Evolutionary conservation across 2,888 invertebrate genomes (phyloP), one percentile per base, ranked within the genome.

Genomic region (Machimus atricapillus): DNA sequence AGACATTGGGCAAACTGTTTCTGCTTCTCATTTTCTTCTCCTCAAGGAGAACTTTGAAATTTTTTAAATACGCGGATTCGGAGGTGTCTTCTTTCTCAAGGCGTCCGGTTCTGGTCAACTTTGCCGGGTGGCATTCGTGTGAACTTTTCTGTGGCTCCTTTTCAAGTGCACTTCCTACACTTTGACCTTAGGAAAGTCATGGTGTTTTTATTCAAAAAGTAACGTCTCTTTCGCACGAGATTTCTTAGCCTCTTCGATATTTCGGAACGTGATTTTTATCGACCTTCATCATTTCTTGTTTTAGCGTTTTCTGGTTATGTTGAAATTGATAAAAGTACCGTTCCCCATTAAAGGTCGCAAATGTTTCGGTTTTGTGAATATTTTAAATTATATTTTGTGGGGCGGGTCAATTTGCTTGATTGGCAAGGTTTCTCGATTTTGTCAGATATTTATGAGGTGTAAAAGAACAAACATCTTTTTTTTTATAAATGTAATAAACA

Each of bases 121-220:
- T 79, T 79, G 78, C 78, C 37, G 40, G 46, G 0, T 52, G 52
- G 4, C 52, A 79, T 79, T 79, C 46, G 79, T 66, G 27, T 52
- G 52, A 79, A 79, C 27, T 79, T 79, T 52, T 52, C 52, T 12
- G 40, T 16, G 23, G 78, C 43, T 79, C 79, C 79, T 79, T 79
- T 79, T 79, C 78, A 52, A 46, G 79, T 79, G 23, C 52, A 79
- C 79, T 79, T 79, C 79, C 79, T 79, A 79, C 79, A 52, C 52
- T 79, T 79, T 79, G 52, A 79, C 79, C 79, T 79, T 79, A 37
- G 23, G 27, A 79, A 79, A 31, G 23, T 79, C 66, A n/a, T 31
- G 46, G 23, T 23, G 23, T 66, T 66, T 23, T 66, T 46, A 46
- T 46, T 23, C 12, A 2, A 66, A 23, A 66, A 66, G 27, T 19